phyloP scores from a whole-genome alignment of 2,113 vertebrate species.

The Aplodontia rufa region DNA sequence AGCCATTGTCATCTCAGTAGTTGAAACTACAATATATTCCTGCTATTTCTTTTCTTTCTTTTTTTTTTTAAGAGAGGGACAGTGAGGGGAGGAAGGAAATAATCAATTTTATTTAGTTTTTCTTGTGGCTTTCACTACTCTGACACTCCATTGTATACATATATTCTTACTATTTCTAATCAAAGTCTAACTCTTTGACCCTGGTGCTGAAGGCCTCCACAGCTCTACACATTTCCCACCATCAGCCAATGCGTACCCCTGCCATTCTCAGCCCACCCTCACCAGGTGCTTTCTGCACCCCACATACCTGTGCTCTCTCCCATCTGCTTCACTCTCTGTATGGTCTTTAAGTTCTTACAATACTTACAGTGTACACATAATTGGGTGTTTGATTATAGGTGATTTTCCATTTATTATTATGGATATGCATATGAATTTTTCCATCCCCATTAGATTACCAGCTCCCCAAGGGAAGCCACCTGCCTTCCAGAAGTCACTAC shows the following conservation, averaged over 20 bases:
- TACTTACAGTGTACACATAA: not conserved
- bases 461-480: not conserved
- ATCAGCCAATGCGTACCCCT: not conserved
- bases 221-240: not conserved
- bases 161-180: slow-evolving; percentile 32
- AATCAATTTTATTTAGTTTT: no score
- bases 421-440: not conserved
- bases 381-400: not conserved
- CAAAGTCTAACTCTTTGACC: slow-evolving; percentile 7
- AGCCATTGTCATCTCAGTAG: not conserved
- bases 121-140: no score
- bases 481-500: not conserved
- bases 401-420: not conserved
- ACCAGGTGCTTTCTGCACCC: not conserved
- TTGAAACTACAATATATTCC: slow-evolving; percentile 18
- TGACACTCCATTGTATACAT: no score
- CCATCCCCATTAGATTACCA: not conserved
- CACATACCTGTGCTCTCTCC: not conserved
- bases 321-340: not conserved
- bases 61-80: no score
- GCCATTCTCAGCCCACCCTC: not conserved
- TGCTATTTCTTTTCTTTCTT: no score
- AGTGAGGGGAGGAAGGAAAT: no score
- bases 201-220: not conserved
- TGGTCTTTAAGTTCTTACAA: not conserved